Percentiles rank a stretch among this genome's conserved stretches.
phyloP scores from a whole-genome alignment of 2,888 invertebrate genomes.

The Andrena flavipes region DNA sequence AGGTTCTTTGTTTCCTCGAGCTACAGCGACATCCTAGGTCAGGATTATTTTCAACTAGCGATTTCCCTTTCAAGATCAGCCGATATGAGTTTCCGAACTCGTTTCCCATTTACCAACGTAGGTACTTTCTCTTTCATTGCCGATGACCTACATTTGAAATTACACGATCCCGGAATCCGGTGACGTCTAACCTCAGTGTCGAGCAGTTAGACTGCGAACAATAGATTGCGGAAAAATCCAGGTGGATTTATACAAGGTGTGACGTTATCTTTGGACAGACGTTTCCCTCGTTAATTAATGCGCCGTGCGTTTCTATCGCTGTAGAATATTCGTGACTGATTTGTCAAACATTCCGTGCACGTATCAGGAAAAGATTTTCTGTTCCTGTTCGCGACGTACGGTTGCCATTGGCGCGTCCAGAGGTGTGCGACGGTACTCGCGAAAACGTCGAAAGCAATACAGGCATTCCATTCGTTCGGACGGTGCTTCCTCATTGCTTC shows the following conservation, averaged over 20 bases:
- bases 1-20: not conserved
- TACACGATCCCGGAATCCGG: constrained; percentile 24
- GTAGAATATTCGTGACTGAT: constrained; percentile 27
- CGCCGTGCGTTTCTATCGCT: constrained; percentile 15
- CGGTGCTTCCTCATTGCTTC: constrained; percentile 50
- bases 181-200: constrained; percentile 34
- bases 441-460: constrained; percentile 32
- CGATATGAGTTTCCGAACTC: constrained; percentile 4
- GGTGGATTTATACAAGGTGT: not conserved
- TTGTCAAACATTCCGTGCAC: constrained; percentile 31
- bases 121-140: constrained; percentile 56
- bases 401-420: constrained; percentile 18
- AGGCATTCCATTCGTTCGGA: constrained; percentile 23
- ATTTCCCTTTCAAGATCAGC: not conserved
- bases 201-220: not conserved
- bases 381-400: constrained; percentile 2
- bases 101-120: constrained; percentile 30
- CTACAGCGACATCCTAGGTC: not conserved
- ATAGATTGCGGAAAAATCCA: not conserved
- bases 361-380: constrained; percentile 53
- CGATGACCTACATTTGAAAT: constrained; percentile 49
- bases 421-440: constrained; percentile 17
- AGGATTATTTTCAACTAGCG: not conserved
- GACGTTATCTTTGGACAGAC: not conserved
- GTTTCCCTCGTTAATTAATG: constrained; percentile 34